Conservation (phyloP, 2,113 vertebrate species). For the Pampusana beccarii region DNA sequence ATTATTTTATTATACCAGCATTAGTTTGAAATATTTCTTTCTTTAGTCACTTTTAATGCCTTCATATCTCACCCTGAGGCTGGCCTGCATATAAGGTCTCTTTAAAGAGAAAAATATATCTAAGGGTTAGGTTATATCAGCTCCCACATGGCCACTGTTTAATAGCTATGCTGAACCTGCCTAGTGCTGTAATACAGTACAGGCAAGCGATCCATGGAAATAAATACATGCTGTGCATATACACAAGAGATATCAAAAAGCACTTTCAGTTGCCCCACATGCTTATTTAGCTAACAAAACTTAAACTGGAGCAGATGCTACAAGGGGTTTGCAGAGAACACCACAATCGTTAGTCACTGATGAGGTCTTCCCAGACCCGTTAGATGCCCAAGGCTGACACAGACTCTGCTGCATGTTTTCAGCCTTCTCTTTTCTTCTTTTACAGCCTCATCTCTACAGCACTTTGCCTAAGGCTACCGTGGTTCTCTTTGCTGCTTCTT, state of each 20-base stretch:
- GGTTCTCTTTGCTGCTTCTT: background rate
- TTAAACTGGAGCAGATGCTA: background rate
- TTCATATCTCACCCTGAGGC: background rate
- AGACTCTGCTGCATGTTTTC: conserved; percentile 1
- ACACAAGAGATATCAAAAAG: background rate
- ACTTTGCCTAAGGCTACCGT: conserved; percentile 21
- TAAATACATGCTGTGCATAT: background rate
- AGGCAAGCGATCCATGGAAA: background rate
- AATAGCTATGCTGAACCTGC: background rate
- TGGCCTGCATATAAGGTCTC: background rate
- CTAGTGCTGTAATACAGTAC: background rate
- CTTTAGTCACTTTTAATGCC: background rate
- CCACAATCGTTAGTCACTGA: background rate
- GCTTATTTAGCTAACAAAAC: background rate
- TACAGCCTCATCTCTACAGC: background rate
- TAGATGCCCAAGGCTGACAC: background rate
- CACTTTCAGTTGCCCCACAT: accelerated
- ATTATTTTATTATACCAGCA: conserved; percentile 1
- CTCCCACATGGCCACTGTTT: background rate
- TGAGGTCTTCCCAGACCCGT: background rate
- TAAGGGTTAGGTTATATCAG: background rate
- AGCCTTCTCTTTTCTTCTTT: conserved; percentile 1
- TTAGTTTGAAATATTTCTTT: conserved; percentile 4
- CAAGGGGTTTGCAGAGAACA: background rate
- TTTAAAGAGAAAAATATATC: background rate